These are phyloP conservation scores for Acanthornis magna DNA, from an alignment of 2,797 vertebrate species.

Conservation along the genomic window DNA sequence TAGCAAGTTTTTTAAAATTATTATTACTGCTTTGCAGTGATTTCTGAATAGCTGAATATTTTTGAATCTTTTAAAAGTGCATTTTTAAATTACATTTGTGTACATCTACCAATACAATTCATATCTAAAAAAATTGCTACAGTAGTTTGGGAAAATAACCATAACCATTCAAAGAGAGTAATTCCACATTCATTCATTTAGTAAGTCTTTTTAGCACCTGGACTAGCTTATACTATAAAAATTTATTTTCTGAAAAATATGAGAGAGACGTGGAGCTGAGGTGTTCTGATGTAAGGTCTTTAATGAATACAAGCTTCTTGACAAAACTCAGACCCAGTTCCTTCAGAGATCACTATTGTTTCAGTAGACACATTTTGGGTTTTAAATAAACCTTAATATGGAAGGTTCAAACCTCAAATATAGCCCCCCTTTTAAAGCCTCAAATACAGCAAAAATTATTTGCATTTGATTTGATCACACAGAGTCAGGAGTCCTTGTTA, in stretches of 20 bases:
- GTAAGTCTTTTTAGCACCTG: neutral
- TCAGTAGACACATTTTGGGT: neutral
- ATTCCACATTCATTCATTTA: neutral
- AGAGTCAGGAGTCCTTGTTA: neutral
- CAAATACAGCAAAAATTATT: neutral
- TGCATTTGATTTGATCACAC: neutral
- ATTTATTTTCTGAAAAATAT: neutral
- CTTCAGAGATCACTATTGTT: neutral
- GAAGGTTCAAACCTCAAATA: neutral
- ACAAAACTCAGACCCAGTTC: neutral
- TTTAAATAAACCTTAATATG: neutral
- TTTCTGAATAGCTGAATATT: neutral
- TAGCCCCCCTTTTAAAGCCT: neutral
- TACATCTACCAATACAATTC: neutral
- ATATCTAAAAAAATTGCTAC: neutral
- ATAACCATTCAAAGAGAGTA: neutral
- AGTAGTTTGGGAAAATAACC: neutral
- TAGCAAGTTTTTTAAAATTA: too few relatives aligned
- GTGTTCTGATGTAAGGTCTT: neutral
- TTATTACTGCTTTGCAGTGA: neutral
- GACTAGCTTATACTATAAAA: neutral
- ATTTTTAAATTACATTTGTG: neutral
- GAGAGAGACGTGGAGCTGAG: fast-evolving
- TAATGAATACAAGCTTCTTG: neutral
- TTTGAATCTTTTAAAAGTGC: neutral